Evolutionary conservation across 2,113 vertebrate species (phyloP).

Genomic region (Varanus salvator): DNA sequence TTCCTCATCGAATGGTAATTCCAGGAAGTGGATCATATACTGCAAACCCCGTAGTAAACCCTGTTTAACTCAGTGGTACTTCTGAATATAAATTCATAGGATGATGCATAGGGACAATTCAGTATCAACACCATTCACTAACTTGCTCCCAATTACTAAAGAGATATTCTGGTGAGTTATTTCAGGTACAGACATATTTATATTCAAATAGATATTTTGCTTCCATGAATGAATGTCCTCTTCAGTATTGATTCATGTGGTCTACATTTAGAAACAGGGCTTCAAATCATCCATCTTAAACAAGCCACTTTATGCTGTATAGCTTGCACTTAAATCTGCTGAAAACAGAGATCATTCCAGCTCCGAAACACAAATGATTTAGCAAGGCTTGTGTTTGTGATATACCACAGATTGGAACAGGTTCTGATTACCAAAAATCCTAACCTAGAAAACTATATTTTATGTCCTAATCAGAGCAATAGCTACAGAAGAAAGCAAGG

Average conservation of each 20-base stretch:
- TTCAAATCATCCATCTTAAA: conserved; percentile 28
- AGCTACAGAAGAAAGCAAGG: not conserved
- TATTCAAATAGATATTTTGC: not conserved
- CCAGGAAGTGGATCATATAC: not conserved
- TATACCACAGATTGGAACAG: not conserved
- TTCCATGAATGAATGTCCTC: conserved; percentile 6
- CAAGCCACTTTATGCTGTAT: conserved; percentile 7
- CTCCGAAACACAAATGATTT: conserved; percentile 22
- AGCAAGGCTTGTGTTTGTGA: not conserved
- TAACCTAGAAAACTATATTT: conserved; percentile 39
- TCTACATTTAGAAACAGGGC: not conserved
- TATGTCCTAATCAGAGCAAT: not conserved
- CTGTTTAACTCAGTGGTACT: not conserved
- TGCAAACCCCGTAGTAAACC: not conserved
- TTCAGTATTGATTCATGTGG: conserved; percentile 7
- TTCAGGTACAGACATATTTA: not conserved
- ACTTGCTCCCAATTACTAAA: not conserved
- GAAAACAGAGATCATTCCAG: not conserved
- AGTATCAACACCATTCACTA: not conserved
- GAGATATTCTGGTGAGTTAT: not conserved
- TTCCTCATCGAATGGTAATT: not conserved
- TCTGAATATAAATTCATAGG: not conserved
- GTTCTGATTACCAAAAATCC: not conserved
- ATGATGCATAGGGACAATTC: not conserved
- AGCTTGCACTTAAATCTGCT: not conserved